phyloP scores from a whole-genome alignment of 2,797 vertebrate species.

The Urosaurus nigricauda region DNA sequence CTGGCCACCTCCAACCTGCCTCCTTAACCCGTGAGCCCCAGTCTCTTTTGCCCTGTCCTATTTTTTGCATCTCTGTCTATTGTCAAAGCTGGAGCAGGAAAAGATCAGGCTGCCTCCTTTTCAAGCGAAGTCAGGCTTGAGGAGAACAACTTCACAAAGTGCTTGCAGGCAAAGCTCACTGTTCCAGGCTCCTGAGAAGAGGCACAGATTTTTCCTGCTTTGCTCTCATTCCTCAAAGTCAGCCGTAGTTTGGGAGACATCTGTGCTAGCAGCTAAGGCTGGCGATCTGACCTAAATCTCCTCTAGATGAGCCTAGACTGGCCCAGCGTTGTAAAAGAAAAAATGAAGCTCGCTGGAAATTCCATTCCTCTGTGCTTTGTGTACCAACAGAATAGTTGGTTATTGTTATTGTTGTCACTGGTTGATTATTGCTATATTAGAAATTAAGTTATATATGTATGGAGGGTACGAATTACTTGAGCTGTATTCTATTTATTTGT shows the following conservation, averaged over 20 bases:
- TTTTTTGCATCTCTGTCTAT: neutral
- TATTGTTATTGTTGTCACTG: too few species aligned
- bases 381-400: too few species aligned
- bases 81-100: neutral
- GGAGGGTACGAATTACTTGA: too few species aligned
- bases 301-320: neutral
- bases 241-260: neutral
- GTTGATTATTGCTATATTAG: too few species aligned
- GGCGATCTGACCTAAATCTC: constrained; percentile 10
- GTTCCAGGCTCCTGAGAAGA: neutral
- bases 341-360: neutral
- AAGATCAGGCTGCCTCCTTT: too few species aligned
- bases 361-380: too few species aligned
- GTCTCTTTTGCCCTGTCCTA: neutral
- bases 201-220: neutral
- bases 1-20: too few species aligned
- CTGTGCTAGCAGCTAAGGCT: neutral
- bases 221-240: neutral
- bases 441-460: too few species aligned
- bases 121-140: neutral
- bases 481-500: too few species aligned
- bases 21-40: too few species aligned
- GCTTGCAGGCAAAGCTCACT: neutral
- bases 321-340: neutral
- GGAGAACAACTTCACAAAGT: neutral